Base-by-base conservation (phyloP, 2,888 invertebrate species). In the Megaustenia siamemsis region DNA sequence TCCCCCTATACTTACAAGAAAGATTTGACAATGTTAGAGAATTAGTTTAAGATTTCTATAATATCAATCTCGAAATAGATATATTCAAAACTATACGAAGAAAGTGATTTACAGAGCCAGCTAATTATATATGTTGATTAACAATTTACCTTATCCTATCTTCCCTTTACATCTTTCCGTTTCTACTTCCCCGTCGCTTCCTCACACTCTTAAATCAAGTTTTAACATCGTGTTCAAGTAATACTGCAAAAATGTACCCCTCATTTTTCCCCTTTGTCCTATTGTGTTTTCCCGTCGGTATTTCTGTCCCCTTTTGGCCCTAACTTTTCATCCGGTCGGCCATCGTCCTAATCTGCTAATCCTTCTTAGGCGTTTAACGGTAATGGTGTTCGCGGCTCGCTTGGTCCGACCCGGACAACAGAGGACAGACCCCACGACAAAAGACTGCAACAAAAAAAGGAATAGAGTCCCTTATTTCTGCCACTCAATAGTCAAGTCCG, bases 311-410 rank as follows among this genome's bases (percentile, higher is more conserved):
- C 40, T 24, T 60, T 77, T 56, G 24, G 40, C 40, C n/a, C 60
- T 38, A 56, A 45, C 40, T 77, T 56, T 45, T 66, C 45, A 15
- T 24, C 53, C 24, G 38, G 56, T 81, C 81, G 12, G 1, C 28
- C 24, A 81, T 71, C 66, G 82, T 63, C 76, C 76, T 82, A 82
- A 82, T 82, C 82, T 82, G 76, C 49, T 82, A 82, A 82, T 76
- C 82, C 82, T 6, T 28, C 32, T 45, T 24, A 75, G 76, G 76
- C 45, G 76, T 75, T 82, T 76, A 82, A 12, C 35, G 24, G 45
- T 82, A 82, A 82, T 82, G 76, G 75, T 66, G 75, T 82, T 45
- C 76, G 5, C 32, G 24, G 45, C 45, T 45, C 75, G 81, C 32
- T 81, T 71, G 6, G 56, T 6, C 69, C 5, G 71, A 28, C 79